phyloP scores from a whole-genome alignment of 2,888 invertebrate species.

The Anodontia alba region DNA sequence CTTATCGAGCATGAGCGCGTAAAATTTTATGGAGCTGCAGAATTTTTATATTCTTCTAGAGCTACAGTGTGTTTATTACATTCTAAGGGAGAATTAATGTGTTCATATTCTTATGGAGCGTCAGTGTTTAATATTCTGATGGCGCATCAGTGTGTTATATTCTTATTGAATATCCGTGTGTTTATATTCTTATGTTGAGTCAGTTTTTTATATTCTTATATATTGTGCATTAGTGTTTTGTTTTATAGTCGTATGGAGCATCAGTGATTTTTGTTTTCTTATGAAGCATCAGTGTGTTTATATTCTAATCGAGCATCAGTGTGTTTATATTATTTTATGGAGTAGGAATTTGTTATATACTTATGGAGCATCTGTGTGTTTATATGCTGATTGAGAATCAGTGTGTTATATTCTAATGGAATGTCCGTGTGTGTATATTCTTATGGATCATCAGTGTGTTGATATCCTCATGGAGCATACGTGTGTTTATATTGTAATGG shows the following conservation, averaged over 20 bases:
- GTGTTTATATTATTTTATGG: background rate
- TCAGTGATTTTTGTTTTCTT: background rate
- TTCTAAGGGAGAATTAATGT: too few relatives aligned
- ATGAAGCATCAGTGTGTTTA: too few relatives aligned
- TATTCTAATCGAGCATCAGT: too few relatives aligned
- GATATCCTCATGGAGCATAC: background rate
- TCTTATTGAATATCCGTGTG: too few relatives aligned
- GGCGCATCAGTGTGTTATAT: too few relatives aligned
- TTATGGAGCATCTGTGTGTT: background rate
- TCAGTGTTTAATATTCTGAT: background rate
- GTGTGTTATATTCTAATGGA: background rate
- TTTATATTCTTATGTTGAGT: background rate
- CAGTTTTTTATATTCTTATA: background rate
- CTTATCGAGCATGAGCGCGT: too few relatives aligned
- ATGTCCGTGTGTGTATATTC: background rate
- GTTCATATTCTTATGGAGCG: too few relatives aligned
- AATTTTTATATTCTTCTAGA: background rate
- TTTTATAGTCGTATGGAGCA: background rate
- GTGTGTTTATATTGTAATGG: background rate
- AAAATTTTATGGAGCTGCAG: background rate
- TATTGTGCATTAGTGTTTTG: too few relatives aligned
- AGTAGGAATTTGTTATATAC: background rate
- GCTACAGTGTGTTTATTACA: too few relatives aligned
- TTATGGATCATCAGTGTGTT: background rate
- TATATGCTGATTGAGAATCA: background rate